phyloP scores from a whole-genome alignment of 2,113 vertebrate genomes.

The Monopterus albus region DNA sequence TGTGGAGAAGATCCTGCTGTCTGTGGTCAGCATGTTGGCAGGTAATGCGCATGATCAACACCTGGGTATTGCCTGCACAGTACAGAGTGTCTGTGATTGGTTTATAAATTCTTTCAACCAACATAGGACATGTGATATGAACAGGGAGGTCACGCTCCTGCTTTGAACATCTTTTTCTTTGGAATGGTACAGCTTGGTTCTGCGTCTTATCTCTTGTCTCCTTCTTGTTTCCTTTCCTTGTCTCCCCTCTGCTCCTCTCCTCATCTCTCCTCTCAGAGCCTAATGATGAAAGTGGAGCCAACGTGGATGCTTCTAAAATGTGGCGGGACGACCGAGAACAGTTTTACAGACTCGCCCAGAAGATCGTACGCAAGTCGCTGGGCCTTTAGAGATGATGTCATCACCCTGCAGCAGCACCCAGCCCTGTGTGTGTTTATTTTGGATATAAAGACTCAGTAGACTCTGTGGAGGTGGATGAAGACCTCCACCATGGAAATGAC shows the following conservation, averaged over 20 bases:
- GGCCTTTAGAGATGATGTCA: slow-evolving; percentile 81
- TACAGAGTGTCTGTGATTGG: no score
- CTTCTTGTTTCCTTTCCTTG: background rate
- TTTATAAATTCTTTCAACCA: no score
- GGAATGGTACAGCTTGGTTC: no score
- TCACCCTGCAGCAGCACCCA: background rate
- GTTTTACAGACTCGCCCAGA: slow-evolving; percentile 92
- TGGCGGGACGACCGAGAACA: slow-evolving; percentile 96
- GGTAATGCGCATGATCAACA: slow-evolving; percentile 75
- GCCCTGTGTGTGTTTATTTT: background rate
- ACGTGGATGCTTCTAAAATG: slow-evolving; percentile 97
- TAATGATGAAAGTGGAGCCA: slow-evolving; percentile 96
- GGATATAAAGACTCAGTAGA: no score
- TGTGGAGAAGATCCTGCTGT: slow-evolving; percentile 97
- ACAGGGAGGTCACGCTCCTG: no score
- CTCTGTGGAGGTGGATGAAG: background rate
- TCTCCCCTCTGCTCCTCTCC: background rate
- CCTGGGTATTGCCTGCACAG: no score
- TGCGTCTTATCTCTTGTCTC: no score
- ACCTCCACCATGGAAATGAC: slow-evolving; percentile 15
- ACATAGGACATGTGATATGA: no score
- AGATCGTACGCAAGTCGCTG: slow-evolving; percentile 94
- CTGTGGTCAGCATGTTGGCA: slow-evolving; percentile 98
- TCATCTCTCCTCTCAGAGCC: slow-evolving; percentile 85
- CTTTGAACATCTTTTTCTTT: no score